Percentiles rank a stretch among this genome's conserved stretches.
Conservation (phyloP, 2,888 invertebrate genomes). For the Mimumesa dahlbomi region DNA sequence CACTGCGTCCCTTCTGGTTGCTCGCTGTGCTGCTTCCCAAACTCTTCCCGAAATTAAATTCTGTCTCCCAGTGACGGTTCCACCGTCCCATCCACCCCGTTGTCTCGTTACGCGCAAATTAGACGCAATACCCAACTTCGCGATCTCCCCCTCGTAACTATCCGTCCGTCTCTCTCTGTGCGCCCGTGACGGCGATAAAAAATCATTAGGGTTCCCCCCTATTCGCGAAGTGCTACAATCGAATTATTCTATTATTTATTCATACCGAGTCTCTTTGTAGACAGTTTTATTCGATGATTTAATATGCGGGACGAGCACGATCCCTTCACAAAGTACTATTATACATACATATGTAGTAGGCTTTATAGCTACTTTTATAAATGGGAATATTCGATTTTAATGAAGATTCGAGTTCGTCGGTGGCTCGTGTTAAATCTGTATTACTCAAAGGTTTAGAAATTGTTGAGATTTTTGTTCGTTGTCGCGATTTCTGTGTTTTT, state of each 20-base stretch:
- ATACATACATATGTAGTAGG: no score
- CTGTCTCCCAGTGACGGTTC: background rate
- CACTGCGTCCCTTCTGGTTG: background rate
- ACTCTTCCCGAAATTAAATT: constrained; percentile 52
- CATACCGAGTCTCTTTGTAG: constrained; percentile 12
- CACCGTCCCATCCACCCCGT: constrained; percentile 30
- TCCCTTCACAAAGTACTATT: background rate
- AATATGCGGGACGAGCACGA: background rate
- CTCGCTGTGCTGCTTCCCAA: constrained; percentile 1
- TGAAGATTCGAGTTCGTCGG: no score
- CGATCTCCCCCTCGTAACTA: background rate
- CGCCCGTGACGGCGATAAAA: constrained; percentile 12
- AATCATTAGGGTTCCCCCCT: constrained; percentile 19
- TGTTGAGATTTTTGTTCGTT: no score
- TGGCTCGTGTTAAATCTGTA: no score
- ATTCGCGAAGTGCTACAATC: constrained; percentile 14
- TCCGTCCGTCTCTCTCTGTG: no score
- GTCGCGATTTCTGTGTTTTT: no score
- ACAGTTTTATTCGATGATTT: background rate
- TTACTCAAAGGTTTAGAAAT: no score
- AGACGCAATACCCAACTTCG: background rate
- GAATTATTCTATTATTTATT: constrained; percentile 36
- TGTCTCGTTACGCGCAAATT: constrained; percentile 26
- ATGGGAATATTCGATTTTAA: no score
- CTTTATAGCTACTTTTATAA: no score